phyloP scores from a whole-genome alignment of 92 coral and sea anemone genomes.

The Actinernus sp. region DNA sequence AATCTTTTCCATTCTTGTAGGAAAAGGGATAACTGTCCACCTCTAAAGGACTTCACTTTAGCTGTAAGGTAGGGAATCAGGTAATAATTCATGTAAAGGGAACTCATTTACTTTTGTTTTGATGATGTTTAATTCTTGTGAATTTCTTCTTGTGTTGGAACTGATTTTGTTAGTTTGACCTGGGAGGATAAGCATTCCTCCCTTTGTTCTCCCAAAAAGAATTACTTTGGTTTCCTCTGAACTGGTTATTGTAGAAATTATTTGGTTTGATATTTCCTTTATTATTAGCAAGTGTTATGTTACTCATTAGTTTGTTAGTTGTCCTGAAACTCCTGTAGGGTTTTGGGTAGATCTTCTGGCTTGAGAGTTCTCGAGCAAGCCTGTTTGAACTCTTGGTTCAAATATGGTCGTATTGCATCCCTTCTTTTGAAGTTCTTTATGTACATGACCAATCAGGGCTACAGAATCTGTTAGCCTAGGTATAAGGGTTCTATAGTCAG shows the following conservation, averaged over 20 bases:
- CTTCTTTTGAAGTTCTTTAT: constrained; percentile 42
- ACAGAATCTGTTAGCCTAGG: constrained; percentile 43
- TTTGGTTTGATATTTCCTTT: background rate
- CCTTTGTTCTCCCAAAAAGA: constrained; percentile 17
- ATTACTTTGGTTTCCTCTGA: constrained; percentile 12
- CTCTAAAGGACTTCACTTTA: constrained; percentile 4
- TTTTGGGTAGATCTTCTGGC: constrained; percentile 46
- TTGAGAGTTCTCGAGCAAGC: constrained; percentile 27
- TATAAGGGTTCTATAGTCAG: constrained; percentile 19
- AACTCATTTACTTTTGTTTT: constrained; percentile 13
- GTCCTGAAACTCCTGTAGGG: constrained; percentile 32
- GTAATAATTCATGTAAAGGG: background rate
- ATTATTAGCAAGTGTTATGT: background rate
- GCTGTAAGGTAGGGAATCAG: constrained; percentile 7
- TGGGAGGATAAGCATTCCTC: constrained; percentile 18
- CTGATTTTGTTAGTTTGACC: constrained; percentile 10
- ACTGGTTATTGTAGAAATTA: background rate
- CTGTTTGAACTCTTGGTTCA: constrained; percentile 28
- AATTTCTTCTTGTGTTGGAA: constrained; percentile 19
- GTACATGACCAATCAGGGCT: constrained; percentile 55
- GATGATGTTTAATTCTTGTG: constrained; percentile 8
- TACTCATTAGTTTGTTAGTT: constrained; percentile 26
- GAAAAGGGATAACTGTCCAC: constrained; percentile 8
- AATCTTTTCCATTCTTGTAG: background rate
- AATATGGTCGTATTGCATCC: constrained; percentile 37